Percentiles rank a stretch among this genome's conserved stretches.
Evolutionary conservation across 1,140 invertebrate genomes (phyloP).

Genomic region (Polypedilum pembai): DNA sequence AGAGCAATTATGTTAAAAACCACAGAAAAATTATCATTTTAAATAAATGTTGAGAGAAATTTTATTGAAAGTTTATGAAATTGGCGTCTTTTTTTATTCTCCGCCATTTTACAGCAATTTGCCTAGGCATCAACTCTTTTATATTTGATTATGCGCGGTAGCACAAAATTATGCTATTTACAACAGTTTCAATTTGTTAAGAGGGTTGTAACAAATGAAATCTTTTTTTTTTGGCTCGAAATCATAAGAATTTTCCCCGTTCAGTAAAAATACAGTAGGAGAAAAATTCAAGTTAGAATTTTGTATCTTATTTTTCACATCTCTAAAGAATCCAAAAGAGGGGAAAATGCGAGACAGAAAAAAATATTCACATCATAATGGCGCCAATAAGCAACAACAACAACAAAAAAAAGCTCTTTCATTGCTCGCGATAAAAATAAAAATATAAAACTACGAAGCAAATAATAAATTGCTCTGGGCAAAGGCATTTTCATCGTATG

Average conservation of each 20-base stretch:
- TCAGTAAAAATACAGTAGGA: not conserved
- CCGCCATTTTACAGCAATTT: slow-evolving; percentile 4
- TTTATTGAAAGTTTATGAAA: not conserved
- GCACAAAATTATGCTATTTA: not conserved
- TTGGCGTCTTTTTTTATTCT: not conserved
- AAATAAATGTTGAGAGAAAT: not conserved
- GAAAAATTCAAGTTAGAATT: not conserved
- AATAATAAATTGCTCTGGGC: slow-evolving; percentile 21
- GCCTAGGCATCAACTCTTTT: not conserved
- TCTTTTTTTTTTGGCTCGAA: not conserved
- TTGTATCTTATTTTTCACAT: not conserved
- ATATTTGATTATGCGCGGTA: slow-evolving; percentile 16
- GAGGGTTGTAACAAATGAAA: not conserved
- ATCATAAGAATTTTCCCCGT: not conserved
- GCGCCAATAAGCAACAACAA: slow-evolving; percentile 9
- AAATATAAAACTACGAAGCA: slow-evolving; percentile 2
- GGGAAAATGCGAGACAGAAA: slow-evolving; percentile 15
- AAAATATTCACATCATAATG: not conserved
- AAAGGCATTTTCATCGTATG: not conserved
- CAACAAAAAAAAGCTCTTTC: not conserved
- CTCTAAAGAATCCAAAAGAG: not conserved
- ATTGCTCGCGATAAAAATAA: slow-evolving; percentile 18
- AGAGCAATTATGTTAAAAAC: not conserved
- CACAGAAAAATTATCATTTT: not conserved
- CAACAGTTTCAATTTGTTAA: slow-evolving; percentile 3